A percentile compares a stretch with the other conserved stretches of the same genome.
Conservation (phyloP, 2,888 invertebrate genomes). For the Proisotoma minuta region DNA sequence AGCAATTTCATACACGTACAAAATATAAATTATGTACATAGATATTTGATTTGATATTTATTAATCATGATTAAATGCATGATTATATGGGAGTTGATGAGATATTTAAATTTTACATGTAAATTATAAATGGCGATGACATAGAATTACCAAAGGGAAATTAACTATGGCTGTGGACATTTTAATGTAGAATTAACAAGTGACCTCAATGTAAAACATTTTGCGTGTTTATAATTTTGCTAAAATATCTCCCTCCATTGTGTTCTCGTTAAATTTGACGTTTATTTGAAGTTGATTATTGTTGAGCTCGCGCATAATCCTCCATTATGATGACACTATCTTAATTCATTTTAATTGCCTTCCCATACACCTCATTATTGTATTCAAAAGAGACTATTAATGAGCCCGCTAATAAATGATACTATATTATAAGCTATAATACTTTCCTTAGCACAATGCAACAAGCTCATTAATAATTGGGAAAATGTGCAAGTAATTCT, state of each 20-base stretch:
- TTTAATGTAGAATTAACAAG: no score
- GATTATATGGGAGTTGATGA: no score
- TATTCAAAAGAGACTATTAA: not conserved
- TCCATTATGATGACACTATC: not conserved
- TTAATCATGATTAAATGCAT: no score
- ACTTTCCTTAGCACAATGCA: not conserved
- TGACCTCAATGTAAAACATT: conserved; percentile 4
- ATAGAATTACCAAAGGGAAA: no score
- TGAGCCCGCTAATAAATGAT: not conserved
- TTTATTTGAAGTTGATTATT: conserved; percentile 11
- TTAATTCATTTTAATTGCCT: conserved; percentile 4
- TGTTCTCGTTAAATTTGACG: conserved; percentile 7
- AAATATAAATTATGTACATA: no score
- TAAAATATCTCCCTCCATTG: conserved; percentile 10
- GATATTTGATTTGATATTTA: no score
- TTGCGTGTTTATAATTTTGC: conserved; percentile 7
- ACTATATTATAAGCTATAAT: not conserved
- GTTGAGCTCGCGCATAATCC: not conserved
- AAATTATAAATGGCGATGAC: no score
- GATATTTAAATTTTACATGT: no score
- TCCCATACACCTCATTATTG: not conserved
- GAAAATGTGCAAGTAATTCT: not conserved
- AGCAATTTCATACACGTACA: no score
- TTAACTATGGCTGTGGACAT: no score
- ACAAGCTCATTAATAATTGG: not conserved